phyloP scores from a whole-genome alignment of 2,888 invertebrate species.

The Eumerus sabulonum region DNA sequence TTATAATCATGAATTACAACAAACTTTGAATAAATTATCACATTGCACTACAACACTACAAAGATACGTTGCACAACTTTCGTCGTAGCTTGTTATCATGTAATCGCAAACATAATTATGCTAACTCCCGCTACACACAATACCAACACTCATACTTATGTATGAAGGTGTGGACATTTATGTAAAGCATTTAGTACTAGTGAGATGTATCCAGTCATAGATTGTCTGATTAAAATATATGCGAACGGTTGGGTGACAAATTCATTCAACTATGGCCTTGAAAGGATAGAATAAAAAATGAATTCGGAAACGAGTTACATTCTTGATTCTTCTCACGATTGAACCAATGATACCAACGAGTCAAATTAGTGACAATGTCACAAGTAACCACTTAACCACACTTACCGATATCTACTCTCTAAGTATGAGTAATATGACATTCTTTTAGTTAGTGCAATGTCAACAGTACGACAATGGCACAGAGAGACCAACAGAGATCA shows the following conservation, averaged over 20 bases:
- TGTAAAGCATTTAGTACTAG: not conserved
- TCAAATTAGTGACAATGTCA: constrained; percentile 17
- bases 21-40: constrained; percentile 1
- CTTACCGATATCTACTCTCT: constrained; percentile 12
- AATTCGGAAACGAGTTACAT: constrained; percentile 36
- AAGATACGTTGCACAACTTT: constrained; percentile 31
- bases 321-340: constrained; percentile 43
- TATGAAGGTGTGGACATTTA: not conserved
- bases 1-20: not conserved
- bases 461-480: constrained; percentile 21
- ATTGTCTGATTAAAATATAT: not conserved
- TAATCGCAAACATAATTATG: constrained; percentile 31
- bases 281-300: constrained; percentile 10
- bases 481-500: constrained; percentile 49
- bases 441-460: constrained; percentile 39
- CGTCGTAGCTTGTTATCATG: constrained; percentile 19
- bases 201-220: not conserved
- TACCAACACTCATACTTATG: constrained; percentile 7
- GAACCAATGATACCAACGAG: constrained; percentile 22
- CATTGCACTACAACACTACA: constrained; percentile 15
- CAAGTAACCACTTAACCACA: too few relatives aligned
- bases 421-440: constrained; percentile 23
- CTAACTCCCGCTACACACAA: constrained; percentile 9
- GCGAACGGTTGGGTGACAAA: constrained; percentile 9
- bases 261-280: constrained; percentile 53